Percentiles rank a stretch among this genome's conserved stretches.
phyloP scores from a whole-genome alignment of 2,888 invertebrate genomes.

The Synanthedon vespiformis region DNA sequence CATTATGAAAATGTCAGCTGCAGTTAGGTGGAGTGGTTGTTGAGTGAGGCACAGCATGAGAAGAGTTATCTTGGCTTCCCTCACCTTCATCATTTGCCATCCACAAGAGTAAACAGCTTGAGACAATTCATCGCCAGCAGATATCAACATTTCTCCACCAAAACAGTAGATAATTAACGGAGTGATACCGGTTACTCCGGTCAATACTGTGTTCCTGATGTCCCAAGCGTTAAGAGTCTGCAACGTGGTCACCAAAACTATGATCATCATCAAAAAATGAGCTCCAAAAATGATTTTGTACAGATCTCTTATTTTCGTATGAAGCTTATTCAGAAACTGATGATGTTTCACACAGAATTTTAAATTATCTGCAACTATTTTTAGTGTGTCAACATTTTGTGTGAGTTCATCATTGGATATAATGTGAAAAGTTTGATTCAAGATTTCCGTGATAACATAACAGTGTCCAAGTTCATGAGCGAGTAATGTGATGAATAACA shows the following conservation, averaged over 20 bases:
- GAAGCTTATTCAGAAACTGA: constrained; percentile 31
- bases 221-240: constrained; percentile 40
- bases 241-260: constrained; percentile 36
- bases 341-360: constrained; percentile 35
- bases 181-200: constrained; percentile 31
- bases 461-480: constrained; percentile 38
- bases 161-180: constrained; percentile 43
- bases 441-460: constrained; percentile 30
- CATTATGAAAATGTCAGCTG: constrained; percentile 36
- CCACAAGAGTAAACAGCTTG: constrained; percentile 28
- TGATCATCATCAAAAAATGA: constrained; percentile 38
- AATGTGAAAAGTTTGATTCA: constrained; percentile 20
- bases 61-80: constrained; percentile 24
- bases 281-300: constrained; percentile 34
- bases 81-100: constrained; percentile 34
- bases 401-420: constrained; percentile 8
- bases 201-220: constrained; percentile 30
- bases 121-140: constrained; percentile 28
- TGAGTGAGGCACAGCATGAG: constrained; percentile 31
- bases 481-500: constrained; percentile 32
- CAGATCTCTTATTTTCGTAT: constrained; percentile 23
- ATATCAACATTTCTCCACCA: constrained; percentile 36
- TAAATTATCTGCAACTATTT: constrained; percentile 19
- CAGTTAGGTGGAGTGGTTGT: constrained; percentile 28
- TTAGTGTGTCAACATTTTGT: constrained; percentile 2